A percentile compares a stretch with the other conserved stretches of the same genome.
Evolutionary conservation across 1,140 invertebrate genomes (phyloP).

Genomic region (Nomia melanderi): DNA sequence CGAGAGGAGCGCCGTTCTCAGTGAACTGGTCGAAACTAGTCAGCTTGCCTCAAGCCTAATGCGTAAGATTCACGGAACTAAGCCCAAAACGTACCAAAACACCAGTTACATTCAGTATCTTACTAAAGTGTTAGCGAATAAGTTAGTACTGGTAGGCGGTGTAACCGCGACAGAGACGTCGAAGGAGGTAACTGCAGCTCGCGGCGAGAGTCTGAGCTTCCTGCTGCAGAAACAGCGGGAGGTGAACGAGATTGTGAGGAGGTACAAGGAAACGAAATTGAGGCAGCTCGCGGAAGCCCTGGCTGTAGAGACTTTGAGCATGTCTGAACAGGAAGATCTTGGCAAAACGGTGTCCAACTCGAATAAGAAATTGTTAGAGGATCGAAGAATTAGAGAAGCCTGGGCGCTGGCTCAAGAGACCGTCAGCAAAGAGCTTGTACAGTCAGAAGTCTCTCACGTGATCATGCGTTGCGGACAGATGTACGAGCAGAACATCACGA

Average conservation of each 20-base stretch:
- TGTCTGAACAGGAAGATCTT: conserved; percentile 74
- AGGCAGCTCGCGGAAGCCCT: conserved; percentile 85
- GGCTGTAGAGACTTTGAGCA: conserved; percentile 84
- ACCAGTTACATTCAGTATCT: conserved; percentile 84
- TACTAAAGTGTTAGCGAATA: conserved; percentile 84
- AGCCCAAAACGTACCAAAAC: conserved; percentile 81
- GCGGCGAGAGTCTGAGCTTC: conserved; percentile 81
- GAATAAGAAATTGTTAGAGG: conserved; percentile 74
- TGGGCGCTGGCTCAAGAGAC: conserved; percentile 86
- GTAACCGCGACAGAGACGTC: conserved; percentile 58
- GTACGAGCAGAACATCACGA: conserved; percentile 83
- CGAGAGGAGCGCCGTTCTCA: conserved; percentile 70
- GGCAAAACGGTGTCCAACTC: conserved; percentile 69
- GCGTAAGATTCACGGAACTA: conserved; percentile 84
- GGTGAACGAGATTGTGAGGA: conserved; percentile 82
- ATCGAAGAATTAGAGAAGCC: conserved; percentile 84
- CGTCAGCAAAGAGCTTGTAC: conserved; percentile 86
- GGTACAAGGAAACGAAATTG: conserved; percentile 86
- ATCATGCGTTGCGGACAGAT: conserved; percentile 85
- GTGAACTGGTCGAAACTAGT: conserved; percentile 86
- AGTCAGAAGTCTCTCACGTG: conserved; percentile 87
- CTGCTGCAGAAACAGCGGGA: conserved; percentile 84
- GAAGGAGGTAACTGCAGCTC: conserved; percentile 66
- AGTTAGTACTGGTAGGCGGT: conserved; percentile 78
- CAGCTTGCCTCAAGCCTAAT: conserved; percentile 87